These are phyloP conservation scores for Clamator glandarius DNA, from an alignment of 2,797 vertebrate species.

Conservation along the genomic window DNA sequence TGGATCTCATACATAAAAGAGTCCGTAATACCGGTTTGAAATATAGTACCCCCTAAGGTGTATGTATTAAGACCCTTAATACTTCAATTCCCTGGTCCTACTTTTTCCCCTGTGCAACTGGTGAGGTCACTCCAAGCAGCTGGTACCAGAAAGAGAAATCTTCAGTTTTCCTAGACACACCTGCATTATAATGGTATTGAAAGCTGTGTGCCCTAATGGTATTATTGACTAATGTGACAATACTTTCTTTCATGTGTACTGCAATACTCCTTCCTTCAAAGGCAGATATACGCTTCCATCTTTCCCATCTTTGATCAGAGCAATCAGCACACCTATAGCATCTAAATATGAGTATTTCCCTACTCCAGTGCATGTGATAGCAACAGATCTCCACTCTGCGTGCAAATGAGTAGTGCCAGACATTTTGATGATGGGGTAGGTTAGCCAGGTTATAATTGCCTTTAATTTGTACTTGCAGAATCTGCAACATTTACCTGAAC, in stretches of 20 bases:
- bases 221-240: neutral
- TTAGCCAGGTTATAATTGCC: slow-evolving; percentile 59
- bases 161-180: neutral
- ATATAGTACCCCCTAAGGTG: too few species aligned
- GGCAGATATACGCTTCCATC: neutral
- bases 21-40: neutral
- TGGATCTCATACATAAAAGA: neutral
- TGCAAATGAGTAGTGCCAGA: slow-evolving; percentile 6
- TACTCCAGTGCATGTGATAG: neutral
- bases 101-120: neutral
- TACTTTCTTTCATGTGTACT: neutral
- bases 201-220: neutral
- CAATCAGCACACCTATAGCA: neutral
- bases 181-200: accelerated
- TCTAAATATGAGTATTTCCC: neutral
- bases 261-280: neutral
- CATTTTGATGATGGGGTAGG: slow-evolving; percentile 45
- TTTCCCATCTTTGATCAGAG: neutral
- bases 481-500: slow-evolving; percentile 50
- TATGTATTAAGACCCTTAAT: neutral
- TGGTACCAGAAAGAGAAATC: neutral
- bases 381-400: neutral
- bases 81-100: neutral
- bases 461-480: slow-evolving; percentile 59
- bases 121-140: neutral